A percentile compares a stretch with the other conserved stretches of the same genome.
These are phyloP conservation scores for Paramisgurnus dabryanus DNA, from an alignment of 2,113 vertebrate species.

Conservation along the genomic window DNA sequence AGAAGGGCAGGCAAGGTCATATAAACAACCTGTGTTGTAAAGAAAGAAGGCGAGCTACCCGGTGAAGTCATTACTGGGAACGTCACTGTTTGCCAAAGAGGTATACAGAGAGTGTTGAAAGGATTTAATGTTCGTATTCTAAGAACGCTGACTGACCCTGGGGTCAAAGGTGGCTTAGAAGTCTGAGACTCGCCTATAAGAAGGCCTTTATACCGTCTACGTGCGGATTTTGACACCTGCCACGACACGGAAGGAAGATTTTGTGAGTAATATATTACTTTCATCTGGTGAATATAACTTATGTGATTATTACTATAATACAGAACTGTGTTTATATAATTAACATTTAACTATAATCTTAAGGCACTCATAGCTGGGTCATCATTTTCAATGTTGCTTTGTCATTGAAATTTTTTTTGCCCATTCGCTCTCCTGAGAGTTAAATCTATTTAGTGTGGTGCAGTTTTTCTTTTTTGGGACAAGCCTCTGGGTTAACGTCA, in stretches of 20 bases:
- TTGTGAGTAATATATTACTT: slow-evolving; percentile 13
- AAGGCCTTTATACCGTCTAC: neutral
- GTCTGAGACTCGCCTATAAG: slow-evolving; percentile 24
- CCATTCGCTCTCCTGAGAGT: too few relatives aligned
- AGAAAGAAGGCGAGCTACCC: slow-evolving; percentile 11
- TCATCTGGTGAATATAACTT: neutral
- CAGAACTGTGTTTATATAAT: too few relatives aligned
- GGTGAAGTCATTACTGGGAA: slow-evolving; percentile 16
- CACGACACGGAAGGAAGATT: neutral
- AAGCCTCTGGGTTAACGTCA: too few relatives aligned
- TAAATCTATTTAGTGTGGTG: too few relatives aligned
- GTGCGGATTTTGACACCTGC: neutral
- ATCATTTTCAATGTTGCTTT: too few relatives aligned
- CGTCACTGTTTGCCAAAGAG: slow-evolving; percentile 19
- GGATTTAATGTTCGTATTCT: neutral
- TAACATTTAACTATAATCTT: too few relatives aligned
- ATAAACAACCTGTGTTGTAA: slow-evolving; percentile 20
- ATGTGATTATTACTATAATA: too few relatives aligned
- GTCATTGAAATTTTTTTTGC: too few relatives aligned
- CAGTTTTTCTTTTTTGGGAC: too few relatives aligned
- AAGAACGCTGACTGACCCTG: neutral
- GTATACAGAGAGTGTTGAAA: neutral
- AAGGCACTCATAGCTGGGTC: too few relatives aligned
- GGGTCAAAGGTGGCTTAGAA: slow-evolving; percentile 35
- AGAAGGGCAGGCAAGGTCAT: neutral